Conservation (phyloP, 2,797 vertebrate species). For the Anguilla pacifica region DNA sequence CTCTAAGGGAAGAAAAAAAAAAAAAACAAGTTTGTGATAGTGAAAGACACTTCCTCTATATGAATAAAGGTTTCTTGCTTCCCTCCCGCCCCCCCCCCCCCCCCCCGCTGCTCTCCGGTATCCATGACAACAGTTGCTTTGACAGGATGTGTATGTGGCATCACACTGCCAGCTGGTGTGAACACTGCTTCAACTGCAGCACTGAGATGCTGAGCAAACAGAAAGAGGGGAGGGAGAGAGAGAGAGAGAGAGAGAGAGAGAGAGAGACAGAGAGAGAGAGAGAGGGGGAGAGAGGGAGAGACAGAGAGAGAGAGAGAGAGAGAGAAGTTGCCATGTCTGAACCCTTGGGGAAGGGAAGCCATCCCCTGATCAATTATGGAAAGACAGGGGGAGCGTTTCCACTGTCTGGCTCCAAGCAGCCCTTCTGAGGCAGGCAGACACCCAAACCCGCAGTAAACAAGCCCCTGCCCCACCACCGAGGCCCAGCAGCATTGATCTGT, state of each 20-base stretch:
- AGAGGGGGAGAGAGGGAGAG: too few relatives aligned
- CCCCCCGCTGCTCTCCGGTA: slow-evolving; percentile 92
- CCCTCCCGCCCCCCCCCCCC: slow-evolving; percentile 83
- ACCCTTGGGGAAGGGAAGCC: slow-evolving; percentile 92
- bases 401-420: slow-evolving; percentile 83
- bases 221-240: slow-evolving; percentile 64
- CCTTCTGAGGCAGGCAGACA: slow-evolving; percentile 88
- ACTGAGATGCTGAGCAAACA: slow-evolving; percentile 99
- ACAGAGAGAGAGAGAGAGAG: not conserved
- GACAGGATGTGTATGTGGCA: slow-evolving; percentile 98
- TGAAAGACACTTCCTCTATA: slow-evolving; percentile 83
- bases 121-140: slow-evolving; percentile 99
- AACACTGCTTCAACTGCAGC: slow-evolving; percentile 99
- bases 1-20: slow-evolving; percentile 50
- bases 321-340: slow-evolving; percentile 94
- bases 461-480: slow-evolving; percentile 86
- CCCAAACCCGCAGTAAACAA: slow-evolving; percentile 95
- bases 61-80: slow-evolving; percentile 79
- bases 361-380: slow-evolving; percentile 99
- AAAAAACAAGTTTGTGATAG: slow-evolving; percentile 67
- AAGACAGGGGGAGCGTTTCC: slow-evolving; percentile 88
- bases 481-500: slow-evolving; percentile 92
- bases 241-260: slow-evolving; percentile 55
- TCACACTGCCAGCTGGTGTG: slow-evolving; percentile 98
- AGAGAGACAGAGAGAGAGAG: too few relatives aligned